These are phyloP conservation scores for Drosophila carrolli DNA, from an alignment of 1,140 invertebrate genomes.

Conservation along the genomic window DNA sequence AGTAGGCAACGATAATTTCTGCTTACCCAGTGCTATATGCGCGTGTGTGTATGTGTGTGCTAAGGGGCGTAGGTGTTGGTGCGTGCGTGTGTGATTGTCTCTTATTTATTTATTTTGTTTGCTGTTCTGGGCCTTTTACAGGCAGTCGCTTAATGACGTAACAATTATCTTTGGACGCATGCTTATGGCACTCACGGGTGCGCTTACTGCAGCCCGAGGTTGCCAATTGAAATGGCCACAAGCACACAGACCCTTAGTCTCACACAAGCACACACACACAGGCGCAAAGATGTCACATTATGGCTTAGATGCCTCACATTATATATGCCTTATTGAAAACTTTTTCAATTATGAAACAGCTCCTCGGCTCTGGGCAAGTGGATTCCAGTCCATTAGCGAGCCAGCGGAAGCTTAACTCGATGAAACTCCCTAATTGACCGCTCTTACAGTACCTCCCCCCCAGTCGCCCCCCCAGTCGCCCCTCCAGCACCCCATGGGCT, in stretches of 20 bases:
- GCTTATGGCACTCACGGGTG: slow-evolving; percentile 74
- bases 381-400: slow-evolving; percentile 35
- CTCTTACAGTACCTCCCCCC: neutral
- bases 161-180: slow-evolving; percentile 78
- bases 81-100: slow-evolving; percentile 39
- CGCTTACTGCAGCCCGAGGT: slow-evolving; percentile 64
- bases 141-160: slow-evolving; percentile 74
- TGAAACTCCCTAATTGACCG: slow-evolving; percentile 46
- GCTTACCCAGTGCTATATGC: slow-evolving; percentile 18
- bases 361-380: slow-evolving; percentile 15
- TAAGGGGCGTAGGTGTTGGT: neutral
- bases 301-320: slow-evolving; percentile 43
- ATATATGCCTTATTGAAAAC: slow-evolving; percentile 47
- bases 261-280: slow-evolving; percentile 13
- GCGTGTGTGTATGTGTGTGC: slow-evolving; percentile 4
- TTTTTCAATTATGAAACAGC: slow-evolving; percentile 50
- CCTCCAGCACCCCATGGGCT: slow-evolving; percentile 28
- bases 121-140: slow-evolving; percentile 40
- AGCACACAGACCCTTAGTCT: slow-evolving; percentile 8
- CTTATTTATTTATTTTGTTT: slow-evolving; percentile 61
- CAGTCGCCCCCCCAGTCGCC: slow-evolving; percentile 1
- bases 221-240: slow-evolving; percentile 71
- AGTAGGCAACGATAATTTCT: slow-evolving; percentile 59
- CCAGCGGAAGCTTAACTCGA: slow-evolving; percentile 41
- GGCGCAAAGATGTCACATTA: slow-evolving; percentile 34